These are phyloP conservation scores for Myocastor coypus DNA, from an alignment of 2,113 vertebrate species.

Conservation along the genomic window DNA sequence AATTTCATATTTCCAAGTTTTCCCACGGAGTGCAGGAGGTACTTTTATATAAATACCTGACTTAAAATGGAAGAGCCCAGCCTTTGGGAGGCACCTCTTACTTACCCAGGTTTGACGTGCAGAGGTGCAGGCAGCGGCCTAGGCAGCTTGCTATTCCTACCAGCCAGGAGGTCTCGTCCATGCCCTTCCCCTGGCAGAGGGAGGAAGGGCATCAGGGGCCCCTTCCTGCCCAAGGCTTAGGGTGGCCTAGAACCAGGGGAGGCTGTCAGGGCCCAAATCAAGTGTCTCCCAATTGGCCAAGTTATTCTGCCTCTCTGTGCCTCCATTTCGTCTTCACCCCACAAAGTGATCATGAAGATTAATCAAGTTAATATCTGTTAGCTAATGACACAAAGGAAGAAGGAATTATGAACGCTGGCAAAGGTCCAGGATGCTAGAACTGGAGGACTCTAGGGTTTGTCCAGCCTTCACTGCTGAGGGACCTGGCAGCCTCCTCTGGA, in stretches of 20 bases:
- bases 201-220: neutral
- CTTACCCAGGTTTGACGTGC: conserved; percentile 94
- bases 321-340: neutral
- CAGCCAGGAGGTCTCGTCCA: conserved; percentile 96
- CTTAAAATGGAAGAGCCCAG: neutral
- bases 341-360: neutral
- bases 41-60: neutral
- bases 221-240: neutral
- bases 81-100: neutral
- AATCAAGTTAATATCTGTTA: neutral
- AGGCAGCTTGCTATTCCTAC: conserved; percentile 91
- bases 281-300: neutral
- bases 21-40: neutral
- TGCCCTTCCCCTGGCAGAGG: conserved; percentile 92
- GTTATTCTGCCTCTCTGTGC: neutral
- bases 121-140: conserved; percentile 93
- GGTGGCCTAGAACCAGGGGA: neutral
- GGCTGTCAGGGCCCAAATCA: neutral
- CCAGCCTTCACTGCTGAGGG: neutral
- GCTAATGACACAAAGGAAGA: neutral
- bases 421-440: neutral
- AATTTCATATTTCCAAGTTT: neutral
- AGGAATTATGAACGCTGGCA: neutral
- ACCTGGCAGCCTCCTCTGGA: neutral
- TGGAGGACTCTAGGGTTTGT: neutral